phyloP scores from a whole-genome alignment of 2,888 invertebrate species.

The Acrocyrtus sp. region DNA sequence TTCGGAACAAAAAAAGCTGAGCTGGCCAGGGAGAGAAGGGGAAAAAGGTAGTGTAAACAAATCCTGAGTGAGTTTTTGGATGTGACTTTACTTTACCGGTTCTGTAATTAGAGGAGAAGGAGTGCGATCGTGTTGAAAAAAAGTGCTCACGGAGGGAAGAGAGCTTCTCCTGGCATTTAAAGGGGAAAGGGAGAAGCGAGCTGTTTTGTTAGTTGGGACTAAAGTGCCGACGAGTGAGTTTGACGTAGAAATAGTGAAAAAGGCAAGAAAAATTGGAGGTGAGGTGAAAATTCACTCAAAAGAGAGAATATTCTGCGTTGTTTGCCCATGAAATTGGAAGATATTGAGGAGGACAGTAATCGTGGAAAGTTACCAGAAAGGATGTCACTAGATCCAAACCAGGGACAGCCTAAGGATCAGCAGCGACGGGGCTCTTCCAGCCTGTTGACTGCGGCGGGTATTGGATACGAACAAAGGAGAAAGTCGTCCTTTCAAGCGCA shows the following conservation, averaged over 20 bases:
- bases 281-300: background rate
- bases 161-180: background rate
- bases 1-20: background rate
- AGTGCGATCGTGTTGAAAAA: too few relatives aligned
- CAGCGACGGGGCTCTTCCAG: constrained; percentile 57
- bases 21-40: background rate
- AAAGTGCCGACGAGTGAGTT: background rate
- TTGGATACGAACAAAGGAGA: constrained; percentile 60
- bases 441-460: constrained; percentile 60
- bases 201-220: background rate
- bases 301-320: background rate
- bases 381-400: constrained; percentile 32
- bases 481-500: constrained; percentile 52
- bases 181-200: background rate
- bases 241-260: background rate
- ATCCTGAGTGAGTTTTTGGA: background rate
- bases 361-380: constrained; percentile 22
- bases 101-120: too few relatives aligned
- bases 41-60: background rate
- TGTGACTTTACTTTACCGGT: too few relatives aligned
- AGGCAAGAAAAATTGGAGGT: background rate
- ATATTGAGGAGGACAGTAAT: constrained; percentile 47
- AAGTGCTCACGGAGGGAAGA: background rate
- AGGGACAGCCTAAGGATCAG: constrained; percentile 30
- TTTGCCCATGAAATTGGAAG: constrained; percentile 41